Evolutionary conservation across 2,888 invertebrate genomes (phyloP), one percentile per base, ranked within the genome.

Genomic region (Cyaniris semiargus): DNA sequence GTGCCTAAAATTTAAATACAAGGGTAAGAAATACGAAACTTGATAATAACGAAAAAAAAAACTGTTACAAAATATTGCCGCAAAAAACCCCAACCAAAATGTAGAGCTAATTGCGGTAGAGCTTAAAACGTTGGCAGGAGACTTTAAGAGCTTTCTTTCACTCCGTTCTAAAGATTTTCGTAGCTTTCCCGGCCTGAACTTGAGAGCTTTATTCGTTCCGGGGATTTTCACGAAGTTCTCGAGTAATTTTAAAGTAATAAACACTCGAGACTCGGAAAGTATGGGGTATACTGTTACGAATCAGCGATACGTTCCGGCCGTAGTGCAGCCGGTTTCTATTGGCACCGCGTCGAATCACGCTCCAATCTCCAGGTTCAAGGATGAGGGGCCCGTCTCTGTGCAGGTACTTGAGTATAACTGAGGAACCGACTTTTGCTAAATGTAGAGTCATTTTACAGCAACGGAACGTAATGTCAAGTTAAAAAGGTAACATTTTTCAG

Each of bases 321-420:
- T 66, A 66, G 27, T 66, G 15, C 66, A 66, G 66, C 66, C 66
- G 66, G 66, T 66, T 60, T 66, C 66, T 66, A 66, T 66, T 66
- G 27, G 66, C 66, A 66, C 66, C 66, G 66, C 66, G 27, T 66
- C 66, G 66, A 66, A 66, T 66, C 60, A 60, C 23, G 23, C 66
- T 66, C 66, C 66, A 31, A 66, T 66, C 66, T 66, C 66, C 66
- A 66, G 27, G 66, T 66, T 66, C 66, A 66, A 66, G 66, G 66
- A 66, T 66, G 66, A 66, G 66, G 66, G 66, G 66, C 66, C 27
- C 66, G 66, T 66, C 66, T 66, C 27, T 66, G 27, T 60, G 66
- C 66, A 66, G 66, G 66, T 31, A 66, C 66, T 66, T 66, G 27
- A 66, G 66, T 27, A 66, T 66, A 27, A 15, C 66, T 27, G 66